A percentile compares a stretch with the other conserved stretches of the same genome.
These are phyloP conservation scores for Amblyopsis hoosieri DNA, from an alignment of 2,797 vertebrate species.

Conservation along the genomic window DNA sequence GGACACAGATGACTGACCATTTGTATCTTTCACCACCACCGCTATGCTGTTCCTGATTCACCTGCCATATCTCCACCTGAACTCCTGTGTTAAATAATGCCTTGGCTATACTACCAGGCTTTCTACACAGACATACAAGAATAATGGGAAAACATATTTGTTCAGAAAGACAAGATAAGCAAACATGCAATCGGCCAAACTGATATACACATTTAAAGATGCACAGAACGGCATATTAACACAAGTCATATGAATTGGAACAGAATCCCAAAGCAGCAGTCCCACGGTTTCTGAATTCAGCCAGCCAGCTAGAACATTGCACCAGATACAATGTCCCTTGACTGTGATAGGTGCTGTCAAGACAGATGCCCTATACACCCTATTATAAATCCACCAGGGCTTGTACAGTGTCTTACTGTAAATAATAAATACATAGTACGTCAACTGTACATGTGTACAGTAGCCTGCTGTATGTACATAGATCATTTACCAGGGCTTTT, in stretches of 20 bases:
- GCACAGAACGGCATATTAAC: constrained; percentile 38
- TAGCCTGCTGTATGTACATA: constrained; percentile 25
- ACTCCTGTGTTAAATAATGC: constrained; percentile 63
- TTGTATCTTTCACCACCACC: constrained; percentile 48
- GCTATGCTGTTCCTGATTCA: constrained; percentile 46
- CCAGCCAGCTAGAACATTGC: constrained; percentile 31
- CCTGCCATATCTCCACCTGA: constrained; percentile 50
- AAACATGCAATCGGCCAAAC: not conserved
- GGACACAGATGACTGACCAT: constrained; percentile 47
- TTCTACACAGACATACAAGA: constrained; percentile 54
- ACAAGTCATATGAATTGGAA: constrained; percentile 59
- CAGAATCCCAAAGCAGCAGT: constrained; percentile 37
- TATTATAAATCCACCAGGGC: constrained; percentile 33
- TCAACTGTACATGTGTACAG: not conserved
- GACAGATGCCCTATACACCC: constrained; percentile 8
- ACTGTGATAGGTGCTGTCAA: constrained; percentile 45
- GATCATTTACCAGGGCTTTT: constrained; percentile 53
- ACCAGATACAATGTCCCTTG: constrained; percentile 44
- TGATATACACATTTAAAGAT: constrained; percentile 30
- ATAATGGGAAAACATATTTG: not conserved
- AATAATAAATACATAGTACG: not conserved
- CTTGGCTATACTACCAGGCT: constrained; percentile 38
- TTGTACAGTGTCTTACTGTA: constrained; percentile 6
- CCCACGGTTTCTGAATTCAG: constrained; percentile 38
- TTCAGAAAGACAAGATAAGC: constrained; percentile 16